Conservation (phyloP, 2,797 vertebrate species). For the Mionectes olivaceus region DNA sequence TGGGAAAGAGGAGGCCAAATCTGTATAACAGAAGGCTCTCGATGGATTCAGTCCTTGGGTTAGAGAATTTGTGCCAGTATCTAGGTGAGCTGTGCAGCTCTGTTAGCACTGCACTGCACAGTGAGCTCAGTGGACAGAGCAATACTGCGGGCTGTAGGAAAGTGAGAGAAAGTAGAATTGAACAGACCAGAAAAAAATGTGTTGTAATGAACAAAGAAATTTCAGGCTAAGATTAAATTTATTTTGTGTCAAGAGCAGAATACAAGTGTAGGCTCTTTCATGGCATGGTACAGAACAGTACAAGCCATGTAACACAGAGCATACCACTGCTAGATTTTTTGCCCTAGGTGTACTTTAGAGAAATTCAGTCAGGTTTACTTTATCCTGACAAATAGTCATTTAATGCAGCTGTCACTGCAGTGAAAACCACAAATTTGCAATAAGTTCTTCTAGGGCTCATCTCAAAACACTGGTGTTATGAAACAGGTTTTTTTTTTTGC, state of each 20-base stretch:
- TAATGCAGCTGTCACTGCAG: background rate
- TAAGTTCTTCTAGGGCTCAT: background rate
- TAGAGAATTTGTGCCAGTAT: background rate
- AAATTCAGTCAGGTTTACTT: conserved; percentile 15
- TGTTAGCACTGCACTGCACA: background rate
- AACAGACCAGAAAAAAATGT: background rate
- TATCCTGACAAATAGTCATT: background rate
- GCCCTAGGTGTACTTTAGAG: background rate
- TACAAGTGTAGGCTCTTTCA: background rate
- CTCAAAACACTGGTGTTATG: background rate
- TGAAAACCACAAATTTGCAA: background rate
- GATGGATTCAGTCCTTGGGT: background rate
- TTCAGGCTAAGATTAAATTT: background rate
- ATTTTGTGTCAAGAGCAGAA: background rate
- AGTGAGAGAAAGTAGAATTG: background rate
- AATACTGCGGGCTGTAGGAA: background rate
- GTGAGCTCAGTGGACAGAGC: background rate
- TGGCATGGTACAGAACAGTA: background rate
- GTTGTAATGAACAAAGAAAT: background rate
- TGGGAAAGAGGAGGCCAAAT: background rate
- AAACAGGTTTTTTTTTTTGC: background rate
- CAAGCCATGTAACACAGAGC: background rate
- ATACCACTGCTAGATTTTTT: background rate
- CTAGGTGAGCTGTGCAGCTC: background rate
- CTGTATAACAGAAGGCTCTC: background rate